Base-by-base conservation (phyloP, 2,888 invertebrate genomes). In the Silvanus unidentatus region DNA sequence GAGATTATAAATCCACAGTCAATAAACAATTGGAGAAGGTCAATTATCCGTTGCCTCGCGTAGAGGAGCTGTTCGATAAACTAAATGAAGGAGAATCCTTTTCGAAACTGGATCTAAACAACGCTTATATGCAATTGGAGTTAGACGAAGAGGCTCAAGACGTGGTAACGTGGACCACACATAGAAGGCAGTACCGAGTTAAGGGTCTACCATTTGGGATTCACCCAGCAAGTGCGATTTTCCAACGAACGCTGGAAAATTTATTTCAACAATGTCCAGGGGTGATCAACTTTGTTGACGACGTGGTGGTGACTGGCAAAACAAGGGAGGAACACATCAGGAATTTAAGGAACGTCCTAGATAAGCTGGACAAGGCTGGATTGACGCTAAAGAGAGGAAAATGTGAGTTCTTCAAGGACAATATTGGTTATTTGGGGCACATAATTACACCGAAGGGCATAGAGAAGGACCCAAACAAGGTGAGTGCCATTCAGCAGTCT, bases 181-280 rank as follows among this genome's bases (percentile, higher is more conserved):
- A 41, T 11, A 13, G 13, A 11, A 28, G 39, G 2, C 14, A 10
- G 9, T 39, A 13, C 9, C n/a, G 6, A n/a, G 22, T 27, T 10
- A 27, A 39, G 11, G 1, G 39, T 8, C n/a, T 39, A 6, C 27
- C 29, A 2, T 39, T 11, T 14, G 39, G 39, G n/a, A 13, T 32
- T 6, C 29, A 6, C 13, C 2, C 30, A 14, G 40, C 16, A 44
- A 9, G 56, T 58, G 11, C 60, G 2, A 61, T 65, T 39, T 66
- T 67, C 45, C 65, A 67, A 43, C 40, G 50, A 27, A 52, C 53
- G 9, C 49, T 67, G 34, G 69, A 69, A 45, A 45, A 54, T 35
- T 44, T 65, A 28, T 43, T 70, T 10, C 42, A 44, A 35, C 64
- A 59, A 6, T 46, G 62, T 1, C 49, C 56, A 2, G 55, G 50